These are phyloP conservation scores for Betta splendens DNA, from an alignment of 2,797 vertebrate genomes.

Conservation along the genomic window DNA sequence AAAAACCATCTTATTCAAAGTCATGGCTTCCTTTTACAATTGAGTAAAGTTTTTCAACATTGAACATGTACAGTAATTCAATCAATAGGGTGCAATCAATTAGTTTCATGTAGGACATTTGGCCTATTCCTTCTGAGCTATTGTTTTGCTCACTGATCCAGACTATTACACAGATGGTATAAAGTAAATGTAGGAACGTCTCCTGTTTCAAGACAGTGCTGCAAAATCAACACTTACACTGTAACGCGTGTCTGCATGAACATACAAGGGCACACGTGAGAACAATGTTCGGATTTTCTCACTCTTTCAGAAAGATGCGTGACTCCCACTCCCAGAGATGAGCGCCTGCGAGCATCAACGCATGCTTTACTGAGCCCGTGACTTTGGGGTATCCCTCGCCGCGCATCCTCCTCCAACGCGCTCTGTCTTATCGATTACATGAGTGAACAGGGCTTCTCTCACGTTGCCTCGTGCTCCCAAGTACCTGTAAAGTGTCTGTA, in stretches of 20 bases:
- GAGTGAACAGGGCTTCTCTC: slow-evolving; percentile 23
- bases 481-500: background rate
- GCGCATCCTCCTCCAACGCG: slow-evolving; percentile 32
- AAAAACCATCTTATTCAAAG: too few relatives aligned
- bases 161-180: background rate
- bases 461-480: slow-evolving; percentile 24
- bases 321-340: background rate
- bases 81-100: too few relatives aligned
- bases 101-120: too few relatives aligned
- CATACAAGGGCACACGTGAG: too few relatives aligned
- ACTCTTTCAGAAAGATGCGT: background rate
- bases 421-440: slow-evolving; percentile 56
- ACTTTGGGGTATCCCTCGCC: slow-evolving; percentile 29
- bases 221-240: slow-evolving; percentile 1
- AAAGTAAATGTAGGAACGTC: background rate
- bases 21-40: too few relatives aligned
- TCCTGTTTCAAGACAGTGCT: slow-evolving; percentile 27
- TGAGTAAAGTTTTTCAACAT: too few relatives aligned
- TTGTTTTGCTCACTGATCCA: slow-evolving; percentile 31
- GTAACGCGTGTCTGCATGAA: background rate
- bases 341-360: slow-evolving; percentile 31
- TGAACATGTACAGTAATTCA: too few relatives aligned
- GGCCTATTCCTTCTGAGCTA: too few relatives aligned
- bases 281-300: too few relatives aligned
- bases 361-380: slow-evolving; percentile 38